These are phyloP conservation scores for Lemur catta DNA, from an alignment of 2,797 vertebrate species.

Conservation along the genomic window DNA sequence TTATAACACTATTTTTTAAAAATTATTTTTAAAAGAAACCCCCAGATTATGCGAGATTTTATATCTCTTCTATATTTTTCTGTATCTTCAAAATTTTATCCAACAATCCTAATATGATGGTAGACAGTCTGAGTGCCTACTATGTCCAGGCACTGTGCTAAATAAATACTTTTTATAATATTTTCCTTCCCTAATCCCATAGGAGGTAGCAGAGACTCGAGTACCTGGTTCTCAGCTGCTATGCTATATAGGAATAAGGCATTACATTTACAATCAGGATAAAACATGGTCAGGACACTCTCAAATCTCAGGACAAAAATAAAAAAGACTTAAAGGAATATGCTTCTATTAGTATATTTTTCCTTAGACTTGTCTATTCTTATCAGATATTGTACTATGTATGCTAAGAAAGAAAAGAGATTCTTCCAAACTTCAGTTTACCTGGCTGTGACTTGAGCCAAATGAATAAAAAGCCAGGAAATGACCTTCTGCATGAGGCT, in stretches of 20 bases:
- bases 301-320: background rate
- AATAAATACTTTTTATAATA: background rate
- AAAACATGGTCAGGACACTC: background rate
- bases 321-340: background rate
- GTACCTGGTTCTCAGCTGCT: background rate
- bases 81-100: background rate
- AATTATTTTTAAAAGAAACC: background rate
- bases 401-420: background rate
- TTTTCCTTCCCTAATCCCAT: background rate
- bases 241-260: background rate
- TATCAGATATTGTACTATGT: background rate
- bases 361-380: background rate
- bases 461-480: background rate
- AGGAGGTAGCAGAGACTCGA: rapidly evolving
- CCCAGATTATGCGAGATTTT: background rate
- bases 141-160: background rate
- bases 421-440: background rate
- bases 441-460: background rate
- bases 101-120: background rate
- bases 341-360: background rate
- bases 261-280: background rate
- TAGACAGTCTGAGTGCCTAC: background rate
- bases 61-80: background rate
- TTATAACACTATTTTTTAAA: background rate
- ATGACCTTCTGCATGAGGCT: background rate